Percentiles rank a stretch among this genome's conserved stretches.
Evolutionary conservation across 2,888 invertebrate genomes (phyloP).

Genomic region (Drosophila mayaguana): DNA sequence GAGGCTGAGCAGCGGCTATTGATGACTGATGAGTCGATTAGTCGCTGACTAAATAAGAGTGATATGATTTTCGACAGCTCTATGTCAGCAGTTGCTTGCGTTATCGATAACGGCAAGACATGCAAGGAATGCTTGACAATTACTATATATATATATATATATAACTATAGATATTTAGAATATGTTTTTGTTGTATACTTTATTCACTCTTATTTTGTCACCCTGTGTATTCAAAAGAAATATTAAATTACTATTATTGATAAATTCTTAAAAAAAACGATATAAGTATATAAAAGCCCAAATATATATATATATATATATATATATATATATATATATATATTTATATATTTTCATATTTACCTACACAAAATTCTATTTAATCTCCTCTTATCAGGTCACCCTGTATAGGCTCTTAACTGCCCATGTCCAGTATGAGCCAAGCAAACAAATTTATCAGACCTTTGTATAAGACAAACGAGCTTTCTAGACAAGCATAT

Average conservation of each 20-base stretch:
- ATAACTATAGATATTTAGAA: too few species aligned
- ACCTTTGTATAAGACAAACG: not conserved
- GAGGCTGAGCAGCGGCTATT: not conserved
- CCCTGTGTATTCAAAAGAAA: not conserved
- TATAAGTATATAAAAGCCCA: too few species aligned
- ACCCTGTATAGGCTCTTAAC: not conserved
- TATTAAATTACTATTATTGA: too few species aligned
- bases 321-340: too few species aligned
- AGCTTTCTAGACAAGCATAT: not conserved
- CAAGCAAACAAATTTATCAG: not conserved
- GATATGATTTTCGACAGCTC: not conserved
- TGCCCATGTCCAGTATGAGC: not conserved
- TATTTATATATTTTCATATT: too few species aligned
- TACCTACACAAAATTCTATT: not conserved
- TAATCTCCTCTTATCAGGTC: not conserved
- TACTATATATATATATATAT: not conserved
- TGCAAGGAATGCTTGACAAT: not conserved
- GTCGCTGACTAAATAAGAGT: not conserved
- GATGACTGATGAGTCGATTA: not conserved
- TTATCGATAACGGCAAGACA: not conserved
- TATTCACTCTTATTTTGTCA: not conserved
- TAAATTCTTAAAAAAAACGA: too few species aligned
- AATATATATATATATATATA: not conserved
- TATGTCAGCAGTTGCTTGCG: not conserved
- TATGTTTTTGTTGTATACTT: too few species aligned